These are phyloP conservation scores for Teleogryllus occipitalis DNA, from an alignment of 1,140 invertebrate species.

Conservation along the genomic window DNA sequence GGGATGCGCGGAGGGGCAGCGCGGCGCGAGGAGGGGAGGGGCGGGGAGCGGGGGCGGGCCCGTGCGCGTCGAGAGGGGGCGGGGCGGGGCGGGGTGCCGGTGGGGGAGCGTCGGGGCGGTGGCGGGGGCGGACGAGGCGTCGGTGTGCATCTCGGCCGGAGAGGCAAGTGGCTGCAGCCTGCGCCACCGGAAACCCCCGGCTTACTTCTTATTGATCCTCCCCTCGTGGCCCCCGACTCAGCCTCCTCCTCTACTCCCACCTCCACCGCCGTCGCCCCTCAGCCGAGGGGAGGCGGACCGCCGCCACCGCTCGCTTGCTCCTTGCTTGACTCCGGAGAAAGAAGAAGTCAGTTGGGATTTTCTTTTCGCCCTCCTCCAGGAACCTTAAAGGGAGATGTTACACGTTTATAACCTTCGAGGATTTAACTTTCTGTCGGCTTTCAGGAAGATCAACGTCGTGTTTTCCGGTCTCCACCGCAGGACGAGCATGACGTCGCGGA, in stretches of 20 bases:
- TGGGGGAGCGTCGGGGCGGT: conserved; percentile 13
- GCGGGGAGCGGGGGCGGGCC: too few species aligned
- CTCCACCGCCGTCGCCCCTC: neutral
- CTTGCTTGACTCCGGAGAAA: conserved; percentile 13
- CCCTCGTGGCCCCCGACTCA: neutral
- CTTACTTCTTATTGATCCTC: conserved; percentile 17
- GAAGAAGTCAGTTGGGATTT: conserved; percentile 16
- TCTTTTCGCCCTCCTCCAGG: neutral
- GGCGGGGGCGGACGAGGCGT: conserved; percentile 20
- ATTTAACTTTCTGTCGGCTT: neutral
- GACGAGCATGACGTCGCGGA: too few species aligned
- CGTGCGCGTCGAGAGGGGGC: neutral
- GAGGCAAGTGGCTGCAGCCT: conserved; percentile 10
- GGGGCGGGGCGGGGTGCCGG: neutral
- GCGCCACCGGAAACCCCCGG: conserved; percentile 8
- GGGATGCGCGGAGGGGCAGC: neutral
- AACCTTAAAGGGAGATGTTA: neutral
- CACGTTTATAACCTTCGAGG: neutral
- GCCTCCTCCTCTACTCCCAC: neutral
- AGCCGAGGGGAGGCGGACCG: neutral
- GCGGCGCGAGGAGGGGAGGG: too few species aligned
- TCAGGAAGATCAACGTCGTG: neutral
- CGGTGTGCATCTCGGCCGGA: conserved; percentile 21
- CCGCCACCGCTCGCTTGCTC: neutral
- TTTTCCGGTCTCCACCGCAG: neutral